Base-by-base conservation (phyloP, 2,888 invertebrate genomes). In the Elysia crispata region DNA sequence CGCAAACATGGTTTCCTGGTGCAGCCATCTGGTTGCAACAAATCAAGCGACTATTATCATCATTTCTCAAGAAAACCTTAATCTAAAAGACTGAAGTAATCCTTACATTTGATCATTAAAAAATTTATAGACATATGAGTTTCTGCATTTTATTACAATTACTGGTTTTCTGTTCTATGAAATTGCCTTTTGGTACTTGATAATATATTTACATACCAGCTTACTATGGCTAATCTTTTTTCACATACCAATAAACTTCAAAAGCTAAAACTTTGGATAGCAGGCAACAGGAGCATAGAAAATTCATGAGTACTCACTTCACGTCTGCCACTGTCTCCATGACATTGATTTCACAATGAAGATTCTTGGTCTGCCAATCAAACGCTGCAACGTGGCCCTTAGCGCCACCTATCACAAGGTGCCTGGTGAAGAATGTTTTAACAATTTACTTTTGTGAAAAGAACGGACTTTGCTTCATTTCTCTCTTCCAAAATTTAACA, bases 1-100 rank as follows among this genome's bases (percentile, higher is more conserved):
- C 0, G 99, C 99, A 92, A 97, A 96, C 97, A 99, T 97, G 11
- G 97, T 98, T 93, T 99, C 98, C 70, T 96, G 94, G 92, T 99
- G 99, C 6, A 94, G 87, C 91, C 92, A 92, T 84, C 92, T 92
- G 83, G 11, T 41, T 11, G 11, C 5, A 11, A 15, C 82, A 80
- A 25, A 50, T 28, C 8, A 18, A 23, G 33, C 20, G 57, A 28
- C 1, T 1, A 57, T 54, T 30, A 60, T 8, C 23, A 76, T 20
- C 62, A 66, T n/a, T 25, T 62, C 13, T 54, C 3, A 73, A 28
- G 25, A 6, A 41, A 73, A 54, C 3, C 15, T 1, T 25, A 73
- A 73, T 49, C 23, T 50, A 41, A 11, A 41, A 11, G 11, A 6
- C 11, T 11, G 11, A 25, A 8, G 23, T 67, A 8, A 6, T n/a